Conservation (phyloP, 1,140 invertebrate species). For the Brachionus sp. region DNA sequence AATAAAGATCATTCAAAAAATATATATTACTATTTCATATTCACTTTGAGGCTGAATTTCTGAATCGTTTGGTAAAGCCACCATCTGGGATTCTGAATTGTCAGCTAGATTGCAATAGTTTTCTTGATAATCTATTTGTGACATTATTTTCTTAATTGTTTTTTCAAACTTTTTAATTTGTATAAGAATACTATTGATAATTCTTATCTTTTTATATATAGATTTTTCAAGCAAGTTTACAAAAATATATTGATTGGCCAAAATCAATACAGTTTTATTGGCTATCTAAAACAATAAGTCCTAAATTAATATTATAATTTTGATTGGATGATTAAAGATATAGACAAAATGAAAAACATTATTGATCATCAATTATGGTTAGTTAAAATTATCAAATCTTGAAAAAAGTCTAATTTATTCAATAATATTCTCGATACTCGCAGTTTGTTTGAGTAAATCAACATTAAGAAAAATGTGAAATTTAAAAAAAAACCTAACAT, state of each 20-base stretch:
- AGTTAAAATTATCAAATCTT: neutral
- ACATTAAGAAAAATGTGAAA: neutral
- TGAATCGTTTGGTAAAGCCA: neutral
- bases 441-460: neutral
- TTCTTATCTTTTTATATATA: neutral
- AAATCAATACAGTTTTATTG: neutral
- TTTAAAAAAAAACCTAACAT: neutral
- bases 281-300: neutral
- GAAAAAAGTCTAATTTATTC: neutral
- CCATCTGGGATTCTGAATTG: neutral
- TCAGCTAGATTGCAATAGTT: neutral
- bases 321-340: neutral
- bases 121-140: neutral
- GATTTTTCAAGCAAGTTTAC: neutral
- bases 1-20: neutral
- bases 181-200: neutral
- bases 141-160: neutral
- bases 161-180: neutral
- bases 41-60: neutral
- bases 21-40: slow-evolving; percentile 16
- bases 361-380: neutral
- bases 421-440: neutral
- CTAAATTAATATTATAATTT: neutral
- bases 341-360: neutral
- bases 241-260: neutral